A percentile compares a stretch with the other conserved stretches of the same genome.
phyloP scores from a whole-genome alignment of 2,888 invertebrate species.

The Stenodera caucasica region DNA sequence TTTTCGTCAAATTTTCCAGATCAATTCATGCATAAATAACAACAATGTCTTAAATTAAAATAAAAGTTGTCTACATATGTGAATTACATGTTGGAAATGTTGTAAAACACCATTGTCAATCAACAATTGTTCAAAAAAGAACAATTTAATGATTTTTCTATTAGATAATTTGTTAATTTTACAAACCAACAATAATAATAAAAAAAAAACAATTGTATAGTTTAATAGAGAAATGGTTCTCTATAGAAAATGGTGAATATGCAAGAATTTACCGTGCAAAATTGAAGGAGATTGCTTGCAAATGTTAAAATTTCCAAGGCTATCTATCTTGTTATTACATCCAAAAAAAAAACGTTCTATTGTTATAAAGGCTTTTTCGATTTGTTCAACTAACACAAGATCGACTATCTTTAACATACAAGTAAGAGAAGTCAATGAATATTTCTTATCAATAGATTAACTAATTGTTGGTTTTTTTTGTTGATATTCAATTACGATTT shows the following conservation, averaged over 20 bases:
- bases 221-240: background rate
- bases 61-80: background rate
- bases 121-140: background rate
- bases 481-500: too few relatives aligned
- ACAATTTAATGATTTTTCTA: background rate
- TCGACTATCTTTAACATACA: background rate
- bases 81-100: background rate
- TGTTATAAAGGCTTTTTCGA: slow-evolving; percentile 15
- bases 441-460: too few relatives aligned
- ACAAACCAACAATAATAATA: background rate
- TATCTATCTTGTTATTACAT: slow-evolving; percentile 19
- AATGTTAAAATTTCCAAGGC: slow-evolving; percentile 20
- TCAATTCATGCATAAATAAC: background rate
- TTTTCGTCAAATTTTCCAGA: background rate
- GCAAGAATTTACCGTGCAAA: slow-evolving; percentile 19
- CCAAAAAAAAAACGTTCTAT: slow-evolving; percentile 16
- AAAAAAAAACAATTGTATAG: background rate
- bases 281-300: slow-evolving; percentile 19
- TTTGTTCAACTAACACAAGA: background rate
- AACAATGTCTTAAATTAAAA: background rate
- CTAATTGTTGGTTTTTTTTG: too few relatives aligned
- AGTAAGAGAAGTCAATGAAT: background rate
- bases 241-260: slow-evolving; percentile 9
- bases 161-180: background rate
- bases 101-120: background rate